Evolutionary conservation across 2,797 vertebrate genomes (phyloP), one percentile per base, ranked within the genome.

Genomic region (Fratercula arctica): DNA sequence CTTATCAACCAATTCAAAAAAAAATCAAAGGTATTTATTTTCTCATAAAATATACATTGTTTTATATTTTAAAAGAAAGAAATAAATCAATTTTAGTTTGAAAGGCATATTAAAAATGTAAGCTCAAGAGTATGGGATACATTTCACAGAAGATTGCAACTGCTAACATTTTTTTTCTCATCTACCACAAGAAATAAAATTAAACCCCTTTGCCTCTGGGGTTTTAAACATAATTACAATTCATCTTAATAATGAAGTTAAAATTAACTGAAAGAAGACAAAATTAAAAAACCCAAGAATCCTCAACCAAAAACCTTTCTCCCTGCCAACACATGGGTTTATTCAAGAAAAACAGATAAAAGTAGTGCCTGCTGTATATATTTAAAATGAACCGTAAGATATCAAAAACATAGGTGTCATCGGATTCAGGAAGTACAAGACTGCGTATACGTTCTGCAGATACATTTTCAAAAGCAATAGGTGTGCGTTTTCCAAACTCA

Each of bases 201-300:
- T 80, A 96, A 98, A 89, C 48, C 23, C 81, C 68, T 95, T 96
- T 50, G 56, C 97, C 97, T 96, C 94, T 94, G 87, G 96, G 92
- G 94, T 90, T 98, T 98, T 96, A 91, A 96, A 95, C 80, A 96
- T 96, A 89, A 95, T 96, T 97, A 93, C 45, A 96, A 97, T 98
- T 98, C 93, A 94, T 97, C 96, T 97, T 96, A 97, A 97, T 97
- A 98, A 97, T 95, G 85, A 97, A 98, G 90, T 96, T 96, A 97
- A 97, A 98, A 97, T 97, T 97, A 98, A 97, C 74, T 95, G 92
- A 97, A 97, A 97, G 57, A 89, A 90, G 88, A 93, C 16, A 92
- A 95, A 93, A 88, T 69, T 57, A 2, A 3, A 57, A 13, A 48
- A 16, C 11, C 13, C 25, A 41, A 7, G 4, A 45, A 83, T 6